Evolutionary conservation across 2,113 vertebrate genomes (phyloP), one percentile per base, ranked within the genome.

Genomic region (Campylomormyrus tamandua): DNA sequence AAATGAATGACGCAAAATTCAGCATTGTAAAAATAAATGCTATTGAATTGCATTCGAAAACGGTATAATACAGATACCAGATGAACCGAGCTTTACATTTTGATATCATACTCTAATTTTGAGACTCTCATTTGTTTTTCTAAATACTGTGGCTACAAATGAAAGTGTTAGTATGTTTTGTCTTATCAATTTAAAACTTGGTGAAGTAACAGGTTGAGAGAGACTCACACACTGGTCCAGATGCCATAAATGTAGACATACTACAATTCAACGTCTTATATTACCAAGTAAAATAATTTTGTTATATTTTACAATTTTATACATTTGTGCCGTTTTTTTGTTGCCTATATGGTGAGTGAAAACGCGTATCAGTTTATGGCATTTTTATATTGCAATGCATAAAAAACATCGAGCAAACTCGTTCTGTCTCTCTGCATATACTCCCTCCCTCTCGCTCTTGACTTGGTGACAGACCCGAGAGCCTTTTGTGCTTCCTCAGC

Each of bases 401-500:
- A 70, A 80, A 77, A 80, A 80, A 42, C 15, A 80, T 42, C 31
- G 74, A 19, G 15, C 31, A 42, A 80, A 80, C 74, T 80, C 27
- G 35, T 27, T 70, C 62, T 13, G 62, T 66, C n/a, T 93, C 91
- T 93, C 93, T 93, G 94, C 94, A 94, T 93, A 93, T 87, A 88
- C 90, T 90, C 93, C 92, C 95, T 93, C 95, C 92, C 93, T 93
- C 93, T 95, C 94, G 93, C 93, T 94, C 94, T 95, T 94, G 95
- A 96, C 94, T 95, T 95, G 97, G 96, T 97, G 97, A 96, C 97
- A 97, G 97, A 97, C 97, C 97, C 97, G 95, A 96, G 96, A 97
- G 96, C 97, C 97, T 98, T 98, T 98, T 98, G 97, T 98, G 96
- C 95, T 95, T 96, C 95, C 95, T 96, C 97, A 98, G 97, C 98